Base-by-base conservation (phyloP, 2,113 vertebrate species). In the Cricetomys ansorgei region DNA sequence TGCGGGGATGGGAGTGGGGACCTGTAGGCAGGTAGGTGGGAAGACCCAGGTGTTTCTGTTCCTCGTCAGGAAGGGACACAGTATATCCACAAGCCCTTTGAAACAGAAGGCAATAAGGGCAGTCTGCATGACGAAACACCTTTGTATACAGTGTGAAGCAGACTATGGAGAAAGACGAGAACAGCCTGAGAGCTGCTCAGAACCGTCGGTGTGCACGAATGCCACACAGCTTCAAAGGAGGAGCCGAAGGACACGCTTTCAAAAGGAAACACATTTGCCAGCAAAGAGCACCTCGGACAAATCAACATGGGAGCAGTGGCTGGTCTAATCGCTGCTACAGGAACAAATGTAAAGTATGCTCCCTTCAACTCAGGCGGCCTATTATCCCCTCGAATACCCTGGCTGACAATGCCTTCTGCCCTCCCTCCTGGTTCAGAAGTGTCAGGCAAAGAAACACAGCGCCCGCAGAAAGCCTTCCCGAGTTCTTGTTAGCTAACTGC, bases 401-500 rank as follows among this genome's bases (percentile, higher is more conserved):
- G 95, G 83, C 97, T 98, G 92, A 97, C 97, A 97, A 96, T 86
- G 95, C 88, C 92, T 95, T 96, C 91, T 75, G 83, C 19, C 92
- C 94, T 94, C 21, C 91, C 95, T 98, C 93, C 97, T 94, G 75
- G 98, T 98, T 98, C 96, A 97, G 97, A 98, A 97, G 98, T 98
- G 98, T 98, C 98, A 98, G 98, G 98, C 95, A 70, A 67, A 97
- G 92, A 98, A 98, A 98, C 95, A 97, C 12, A 0, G 97, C 89
- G 97, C 95, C 67, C 88, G 96, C 92, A 91, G 93, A 98, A 97
- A 40, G n/a, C 97, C 97, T 98, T 94, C 80, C 95, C 0, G 48
- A 96, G 98, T 97, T 97, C 98, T 97, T 98, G 98, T 98, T 98
- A 98, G 98, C 98, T 98, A 98, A 98, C 97, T 95, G 98, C 0